phyloP scores from a whole-genome alignment of 2,888 invertebrate genomes.

The Neocrepidodera transversa region DNA sequence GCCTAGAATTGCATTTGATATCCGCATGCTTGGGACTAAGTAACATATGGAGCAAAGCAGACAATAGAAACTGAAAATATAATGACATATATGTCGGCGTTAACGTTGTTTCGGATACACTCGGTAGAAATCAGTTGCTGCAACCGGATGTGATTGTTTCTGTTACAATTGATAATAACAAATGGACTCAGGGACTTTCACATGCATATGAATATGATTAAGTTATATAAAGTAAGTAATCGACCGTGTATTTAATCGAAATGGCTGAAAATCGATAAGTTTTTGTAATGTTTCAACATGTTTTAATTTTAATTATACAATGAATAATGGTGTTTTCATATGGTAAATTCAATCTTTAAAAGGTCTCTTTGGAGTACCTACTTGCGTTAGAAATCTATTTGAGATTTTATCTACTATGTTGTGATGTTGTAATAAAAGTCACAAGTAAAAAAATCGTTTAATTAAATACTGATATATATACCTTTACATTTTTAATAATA shows the following conservation, averaged over 20 bases:
- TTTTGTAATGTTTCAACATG: no score
- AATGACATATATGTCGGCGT: constrained; percentile 14
- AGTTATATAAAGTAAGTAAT: constrained; percentile 15
- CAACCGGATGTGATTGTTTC: constrained; percentile 27
- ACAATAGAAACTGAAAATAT: constrained; percentile 10
- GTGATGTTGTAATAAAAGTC: no score
- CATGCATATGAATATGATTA: constrained; percentile 17
- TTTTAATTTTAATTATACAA: no score
- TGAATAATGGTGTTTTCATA: no score
- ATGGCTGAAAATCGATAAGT: constrained; percentile 4
- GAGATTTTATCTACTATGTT: no score
- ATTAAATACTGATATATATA: neutral
- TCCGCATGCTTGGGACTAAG: constrained; percentile 17
- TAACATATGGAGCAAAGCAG: constrained; percentile 6
- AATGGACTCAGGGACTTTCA: constrained; percentile 24
- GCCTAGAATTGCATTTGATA: constrained; percentile 16
- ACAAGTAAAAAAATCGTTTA: constrained; percentile 5
- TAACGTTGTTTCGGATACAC: constrained; percentile 7
- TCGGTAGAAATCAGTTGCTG: constrained; percentile 25
- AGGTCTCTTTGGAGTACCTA: no score
- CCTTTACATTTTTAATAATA: neutral
- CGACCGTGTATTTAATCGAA: constrained; percentile 1
- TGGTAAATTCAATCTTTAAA: no score
- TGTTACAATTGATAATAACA: constrained; percentile 24
- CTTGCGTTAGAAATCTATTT: no score